Evolutionary conservation across 2,113 vertebrate species (phyloP).

Genomic region (Prunella fulvescens): DNA sequence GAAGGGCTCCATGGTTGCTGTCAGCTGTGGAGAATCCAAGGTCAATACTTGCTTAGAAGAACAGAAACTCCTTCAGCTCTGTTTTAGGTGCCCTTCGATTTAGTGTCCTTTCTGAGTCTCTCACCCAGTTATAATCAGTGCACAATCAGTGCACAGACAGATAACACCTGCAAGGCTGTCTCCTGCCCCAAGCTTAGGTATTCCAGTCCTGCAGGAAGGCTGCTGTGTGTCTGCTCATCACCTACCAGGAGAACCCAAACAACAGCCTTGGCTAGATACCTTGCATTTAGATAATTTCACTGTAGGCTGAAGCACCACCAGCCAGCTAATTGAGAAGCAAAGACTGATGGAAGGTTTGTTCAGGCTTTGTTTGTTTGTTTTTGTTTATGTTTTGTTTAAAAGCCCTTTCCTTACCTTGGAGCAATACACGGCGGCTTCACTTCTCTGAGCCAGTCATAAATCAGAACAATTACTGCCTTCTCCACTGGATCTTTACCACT

Average conservation of each 20-base stretch:
- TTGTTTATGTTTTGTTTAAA: neutral
- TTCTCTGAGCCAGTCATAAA: neutral
- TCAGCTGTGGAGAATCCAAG: neutral
- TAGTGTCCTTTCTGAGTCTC: neutral
- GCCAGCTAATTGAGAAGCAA: neutral
- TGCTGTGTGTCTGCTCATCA: neutral
- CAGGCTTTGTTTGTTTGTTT: neutral
- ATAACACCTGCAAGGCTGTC: neutral
- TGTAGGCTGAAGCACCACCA: neutral
- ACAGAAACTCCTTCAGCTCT: neutral
- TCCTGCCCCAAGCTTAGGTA: neutral
- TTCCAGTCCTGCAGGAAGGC: neutral
- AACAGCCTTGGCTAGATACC: neutral
- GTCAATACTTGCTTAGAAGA: neutral
- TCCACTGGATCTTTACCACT: neutral
- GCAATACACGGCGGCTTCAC: neutral
- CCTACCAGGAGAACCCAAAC: neutral
- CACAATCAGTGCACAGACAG: neutral
- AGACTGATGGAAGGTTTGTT: neutral
- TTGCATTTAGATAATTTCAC: neutral
- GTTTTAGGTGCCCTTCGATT: neutral
- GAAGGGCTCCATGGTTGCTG: neutral
- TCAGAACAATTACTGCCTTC: neutral
- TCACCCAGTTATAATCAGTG: neutral
- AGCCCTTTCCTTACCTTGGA: neutral